Evolutionary conservation across 2,888 invertebrate species (phyloP), one percentile per base, ranked within the genome.

Genomic region (Ormyrus rosae): DNA sequence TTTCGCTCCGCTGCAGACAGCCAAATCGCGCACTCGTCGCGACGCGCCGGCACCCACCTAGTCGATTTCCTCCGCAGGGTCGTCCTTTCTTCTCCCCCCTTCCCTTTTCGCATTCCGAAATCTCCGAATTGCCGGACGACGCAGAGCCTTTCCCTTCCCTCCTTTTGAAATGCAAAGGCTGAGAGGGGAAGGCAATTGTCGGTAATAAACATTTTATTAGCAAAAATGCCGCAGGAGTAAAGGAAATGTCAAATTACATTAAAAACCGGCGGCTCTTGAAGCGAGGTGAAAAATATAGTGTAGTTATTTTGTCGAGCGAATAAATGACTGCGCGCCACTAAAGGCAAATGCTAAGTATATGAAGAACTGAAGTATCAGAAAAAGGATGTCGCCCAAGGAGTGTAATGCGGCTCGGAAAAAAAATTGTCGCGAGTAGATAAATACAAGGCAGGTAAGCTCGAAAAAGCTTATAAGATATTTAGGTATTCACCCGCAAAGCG

Each of bases 391-490:
- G 73, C 48, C 13, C 58, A 11, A 34, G 34, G 13, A 48, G n/a
- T n/a, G 34, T 6, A 61, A 13, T 6, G 11, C 34, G 13, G 34
- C 5, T 2, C 34, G 55, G 9, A 6, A 61, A 61, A 78, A 78
- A 78, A 71, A 67, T 72, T 68, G 73, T 51, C 56, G 46, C 60
- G 46, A 72, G 76, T 80, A 72, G 55, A 80, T 76, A 72, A 72
- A 80, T 67, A 80, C 55, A 80, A 56, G 64, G 53, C 19, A 45
- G 6, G 34, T 34, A n/a, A 19, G 46, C 8, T 34, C 13, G 46
- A 64, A 77, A 77, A 77, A 77, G 48, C 13, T 76, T 68, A 69
- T 76, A 63, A 69, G 69, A 81, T 68, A 68, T 73, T 77, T 81
- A 77, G 81, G 77, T 67, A 77, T 81, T 81, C 78, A 70, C 61